Percentiles rank a stretch among this genome's conserved stretches.
phyloP scores from a whole-genome alignment of 1,140 invertebrate species.

The Mylabris phalerata region DNA sequence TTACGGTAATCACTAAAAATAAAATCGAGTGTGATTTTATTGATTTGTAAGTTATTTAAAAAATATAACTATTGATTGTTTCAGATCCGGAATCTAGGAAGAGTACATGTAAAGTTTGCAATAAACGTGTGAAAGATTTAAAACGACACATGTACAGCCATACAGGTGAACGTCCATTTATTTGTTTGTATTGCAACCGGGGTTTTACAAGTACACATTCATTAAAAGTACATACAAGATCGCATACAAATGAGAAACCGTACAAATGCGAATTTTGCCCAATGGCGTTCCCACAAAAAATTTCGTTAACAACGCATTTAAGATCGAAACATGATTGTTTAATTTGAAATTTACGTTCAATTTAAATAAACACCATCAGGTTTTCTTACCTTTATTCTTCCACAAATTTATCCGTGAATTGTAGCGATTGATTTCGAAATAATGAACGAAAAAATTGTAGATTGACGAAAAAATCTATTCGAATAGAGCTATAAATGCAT shows the following conservation, averaged over 20 bases:
- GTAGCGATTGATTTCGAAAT: too few species aligned
- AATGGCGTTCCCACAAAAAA: conserved; percentile 29
- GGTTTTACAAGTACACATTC: conserved; percentile 29
- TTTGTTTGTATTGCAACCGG: conserved; percentile 30
- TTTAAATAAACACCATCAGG: too few species aligned
- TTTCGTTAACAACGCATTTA: conserved; percentile 30
- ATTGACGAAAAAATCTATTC: too few species aligned
- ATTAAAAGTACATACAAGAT: conserved; percentile 29
- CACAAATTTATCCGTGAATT: too few species aligned
- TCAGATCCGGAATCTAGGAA: conserved; percentile 30
- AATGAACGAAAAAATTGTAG: too few species aligned
- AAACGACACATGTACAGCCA: conserved; percentile 31
- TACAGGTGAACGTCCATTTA: conserved; percentile 31
- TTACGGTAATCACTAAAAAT: conserved; percentile 8
- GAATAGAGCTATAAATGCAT: too few species aligned
- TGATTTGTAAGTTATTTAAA: too few species aligned
- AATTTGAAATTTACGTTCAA: too few species aligned
- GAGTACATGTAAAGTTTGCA: conserved; percentile 27
- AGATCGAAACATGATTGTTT: conserved; percentile 26
- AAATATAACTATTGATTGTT: not conserved
- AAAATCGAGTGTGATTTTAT: too few species aligned
- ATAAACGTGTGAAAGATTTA: conserved; percentile 26
- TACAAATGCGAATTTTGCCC: conserved; percentile 28
- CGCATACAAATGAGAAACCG: conserved; percentile 34
- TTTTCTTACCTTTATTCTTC: too few species aligned